phyloP scores from a whole-genome alignment of 2,797 vertebrate species.

The Sylvia borin region DNA sequence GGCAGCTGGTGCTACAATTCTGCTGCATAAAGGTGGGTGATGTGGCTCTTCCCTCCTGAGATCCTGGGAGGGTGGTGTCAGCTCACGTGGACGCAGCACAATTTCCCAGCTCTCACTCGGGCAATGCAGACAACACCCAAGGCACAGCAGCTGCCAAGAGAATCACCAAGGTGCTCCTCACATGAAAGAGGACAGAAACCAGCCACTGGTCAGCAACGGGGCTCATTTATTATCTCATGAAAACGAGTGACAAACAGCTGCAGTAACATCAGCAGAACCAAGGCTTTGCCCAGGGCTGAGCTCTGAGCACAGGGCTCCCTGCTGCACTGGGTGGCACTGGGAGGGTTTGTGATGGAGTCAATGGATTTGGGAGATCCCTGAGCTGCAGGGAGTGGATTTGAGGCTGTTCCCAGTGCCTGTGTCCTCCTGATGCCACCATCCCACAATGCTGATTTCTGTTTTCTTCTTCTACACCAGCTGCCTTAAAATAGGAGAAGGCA shows the following conservation, averaged over 20 bases:
- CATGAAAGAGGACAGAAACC: not conserved
- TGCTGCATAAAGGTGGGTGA: not conserved
- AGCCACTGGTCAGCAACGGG: not conserved
- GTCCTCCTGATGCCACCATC: not conserved
- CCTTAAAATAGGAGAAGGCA: not conserved
- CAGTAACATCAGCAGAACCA: slow-evolving; percentile 34
- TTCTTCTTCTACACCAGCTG: not conserved
- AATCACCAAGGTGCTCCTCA: not conserved
- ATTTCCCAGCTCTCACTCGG: not conserved
- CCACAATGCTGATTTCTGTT: not conserved
- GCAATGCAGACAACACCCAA: not conserved
- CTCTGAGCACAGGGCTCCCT: not conserved
- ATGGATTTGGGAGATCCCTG: slow-evolving; percentile 24
- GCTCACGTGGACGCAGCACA: fast-evolving
- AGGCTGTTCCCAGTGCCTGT: not conserved
- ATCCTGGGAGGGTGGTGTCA: not conserved
- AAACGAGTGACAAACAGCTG: slow-evolving; percentile 4
- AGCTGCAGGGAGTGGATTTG: slow-evolving; percentile 3
- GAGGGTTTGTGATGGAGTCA: not conserved
- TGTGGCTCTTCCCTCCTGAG: not conserved
- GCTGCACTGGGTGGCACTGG: not conserved
- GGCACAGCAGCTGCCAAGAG: not conserved
- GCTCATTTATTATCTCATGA: slow-evolving; percentile 59
- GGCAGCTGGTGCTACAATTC: not conserved
- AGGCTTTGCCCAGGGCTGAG: slow-evolving; percentile 33